Percentiles rank a stretch among this genome's conserved stretches.
Conservation (phyloP, 1,140 invertebrate genomes). For the Asobara japonica region DNA sequence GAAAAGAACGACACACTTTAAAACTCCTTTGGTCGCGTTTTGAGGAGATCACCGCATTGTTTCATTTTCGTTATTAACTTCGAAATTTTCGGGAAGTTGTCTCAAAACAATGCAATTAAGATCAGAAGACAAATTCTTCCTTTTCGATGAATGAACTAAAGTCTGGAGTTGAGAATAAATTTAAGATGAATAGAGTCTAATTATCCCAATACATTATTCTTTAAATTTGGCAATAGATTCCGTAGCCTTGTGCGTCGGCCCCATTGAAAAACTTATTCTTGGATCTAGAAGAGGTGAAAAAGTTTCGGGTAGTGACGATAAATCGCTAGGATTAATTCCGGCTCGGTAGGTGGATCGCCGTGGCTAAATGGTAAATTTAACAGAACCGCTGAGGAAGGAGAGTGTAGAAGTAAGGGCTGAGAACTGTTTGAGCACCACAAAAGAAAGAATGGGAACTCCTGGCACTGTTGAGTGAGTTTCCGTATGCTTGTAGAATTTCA, state of each 20-base stretch:
- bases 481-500: not conserved
- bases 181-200: not conserved
- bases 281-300: not conserved
- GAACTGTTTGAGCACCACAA: constrained; percentile 2
- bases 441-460: not conserved
- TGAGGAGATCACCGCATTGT: too few relatives aligned
- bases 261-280: constrained; percentile 4
- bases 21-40: too few relatives aligned
- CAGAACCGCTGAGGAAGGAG: constrained; percentile 3
- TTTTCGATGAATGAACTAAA: too few relatives aligned
- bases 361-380: constrained; percentile 19
- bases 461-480: not conserved
- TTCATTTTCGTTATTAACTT: too few relatives aligned
- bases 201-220: not conserved
- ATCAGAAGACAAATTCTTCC: too few relatives aligned
- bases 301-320: constrained; percentile 11
- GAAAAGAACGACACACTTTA: too few relatives aligned
- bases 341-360: constrained; percentile 9
- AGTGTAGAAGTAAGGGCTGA: not conserved
- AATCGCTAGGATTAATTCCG: constrained; percentile 15
- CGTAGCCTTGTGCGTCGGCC: not conserved
- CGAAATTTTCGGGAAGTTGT: too few relatives aligned
- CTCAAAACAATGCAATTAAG: too few relatives aligned
- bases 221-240: not conserved
- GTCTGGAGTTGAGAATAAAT: not conserved